Evolutionary conservation across 2,113 vertebrate species (phyloP), one percentile per base, ranked within the genome.

Genomic region (Colistium nudipinnis): DNA sequence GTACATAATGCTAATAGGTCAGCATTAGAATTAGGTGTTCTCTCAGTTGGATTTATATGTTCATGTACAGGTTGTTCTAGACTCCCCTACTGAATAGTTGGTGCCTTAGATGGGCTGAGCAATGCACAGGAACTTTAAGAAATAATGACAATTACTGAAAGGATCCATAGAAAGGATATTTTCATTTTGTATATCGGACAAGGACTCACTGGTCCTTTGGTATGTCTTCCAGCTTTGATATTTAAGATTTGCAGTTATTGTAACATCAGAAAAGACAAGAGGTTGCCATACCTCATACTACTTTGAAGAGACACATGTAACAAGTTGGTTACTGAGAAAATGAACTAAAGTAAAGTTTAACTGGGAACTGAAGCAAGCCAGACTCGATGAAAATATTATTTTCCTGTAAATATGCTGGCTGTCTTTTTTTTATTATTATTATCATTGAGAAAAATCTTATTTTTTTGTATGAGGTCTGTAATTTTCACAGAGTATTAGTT

Each of bases 341-440:
- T 59, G 67, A 62, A 78, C n/a, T n/a, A 79, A 59, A 78, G 44
- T 57, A 73, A 82, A 73, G 68, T 76, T 87, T 88, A 91, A 93
- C 91, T 93, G 89, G 90, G 93, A 90, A 91, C 92, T 92, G 89
- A 92, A 92, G 54, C 57, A 73, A 86, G 90, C 87, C 89, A 90
- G 84, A 80, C 53, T 84, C 66, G 60, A 68, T 76, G 89, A 85
- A 90, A 90, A 92, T 90, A 91, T 84, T 90, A 70, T 87, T 86
- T 70, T 91, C 47, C 56, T 93, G 91, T 93, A 92, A 85, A 92
- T 93, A 93, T 81, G 75, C 79, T 92, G 91, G 86, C 82, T 83
- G 67, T 78, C 76, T 88, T 80, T 76, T 54, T 56, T 27, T 66
- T 71, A 16, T 79, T 88, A 31, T 76, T 86, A 65, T 87, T 81